Evolutionary conservation across 1,140 invertebrate genomes (phyloP).

Genomic region (Acromyrmex echinatior): DNA sequence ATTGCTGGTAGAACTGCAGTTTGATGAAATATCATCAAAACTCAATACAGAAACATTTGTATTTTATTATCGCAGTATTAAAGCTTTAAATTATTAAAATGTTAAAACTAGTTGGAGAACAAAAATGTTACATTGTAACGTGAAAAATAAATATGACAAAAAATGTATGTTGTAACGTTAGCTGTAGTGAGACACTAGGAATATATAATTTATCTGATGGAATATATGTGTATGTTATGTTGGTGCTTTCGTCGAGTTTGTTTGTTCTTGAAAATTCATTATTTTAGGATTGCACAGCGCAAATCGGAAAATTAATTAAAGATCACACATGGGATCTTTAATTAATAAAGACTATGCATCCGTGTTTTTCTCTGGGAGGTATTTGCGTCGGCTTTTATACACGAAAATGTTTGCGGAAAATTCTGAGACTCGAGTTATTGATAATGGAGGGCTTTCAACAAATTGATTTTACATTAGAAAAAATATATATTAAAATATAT

Average conservation of each 20-base stretch:
- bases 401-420: conserved; percentile 3
- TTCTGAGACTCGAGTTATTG: not conserved
- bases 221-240: conserved; percentile 1
- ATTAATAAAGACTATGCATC: not conserved
- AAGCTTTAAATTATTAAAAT: not conserved
- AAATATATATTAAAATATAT: not conserved
- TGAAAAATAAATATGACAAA: not conserved
- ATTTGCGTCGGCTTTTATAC: conserved; percentile 59
- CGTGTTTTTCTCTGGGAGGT: conserved; percentile 15
- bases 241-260: not conserved
- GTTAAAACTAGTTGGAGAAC: not conserved
- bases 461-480: not conserved
- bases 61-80: not conserved
- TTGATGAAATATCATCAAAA: not conserved
- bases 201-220: not conserved
- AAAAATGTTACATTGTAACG: not conserved
- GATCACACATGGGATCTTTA: no score
- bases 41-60: not conserved
- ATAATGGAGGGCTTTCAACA: not conserved
- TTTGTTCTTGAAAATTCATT: conserved; percentile 26
- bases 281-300: not conserved
- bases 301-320: conserved; percentile 67
- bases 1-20: not conserved
- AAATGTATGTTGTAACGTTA: not conserved
- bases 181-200: not conserved